A percentile compares a stretch with the other conserved stretches of the same genome.
phyloP scores from a whole-genome alignment of 2,113 vertebrate species.

The Proterorhinus semilunaris region DNA sequence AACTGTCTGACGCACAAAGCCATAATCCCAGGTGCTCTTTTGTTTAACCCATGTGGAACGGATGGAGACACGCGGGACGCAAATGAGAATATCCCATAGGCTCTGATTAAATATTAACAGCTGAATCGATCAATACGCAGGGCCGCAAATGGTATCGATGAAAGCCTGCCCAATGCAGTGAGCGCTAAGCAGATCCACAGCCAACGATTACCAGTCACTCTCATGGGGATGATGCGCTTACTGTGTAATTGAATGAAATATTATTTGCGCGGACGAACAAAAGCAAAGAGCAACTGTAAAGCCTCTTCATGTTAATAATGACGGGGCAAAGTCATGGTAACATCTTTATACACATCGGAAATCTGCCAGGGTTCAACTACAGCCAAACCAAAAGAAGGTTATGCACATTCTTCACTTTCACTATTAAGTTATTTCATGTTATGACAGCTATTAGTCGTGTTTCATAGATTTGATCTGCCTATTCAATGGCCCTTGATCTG shows the following conservation, averaged over 20 bases:
- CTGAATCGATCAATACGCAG: conserved; percentile 38
- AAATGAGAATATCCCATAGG: conserved; percentile 21
- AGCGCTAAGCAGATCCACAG: conserved; percentile 24
- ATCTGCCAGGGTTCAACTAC: too few species aligned
- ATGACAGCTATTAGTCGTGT: too few species aligned
- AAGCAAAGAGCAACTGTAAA: not conserved
- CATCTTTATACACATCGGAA: not conserved
- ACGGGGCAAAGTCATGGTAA: not conserved
- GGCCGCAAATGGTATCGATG: conserved; percentile 43
- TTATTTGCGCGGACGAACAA: conserved; percentile 8
- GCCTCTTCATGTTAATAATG: not conserved
- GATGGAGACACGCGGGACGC: conserved; percentile 32
- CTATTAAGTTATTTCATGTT: too few species aligned
- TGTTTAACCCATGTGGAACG: conserved; percentile 31
- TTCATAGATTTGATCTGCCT: too few species aligned
- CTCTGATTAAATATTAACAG: conserved; percentile 45
- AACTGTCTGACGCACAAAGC: conserved; percentile 17
- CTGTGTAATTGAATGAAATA: conserved; percentile 11
- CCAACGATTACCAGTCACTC: conserved; percentile 24
- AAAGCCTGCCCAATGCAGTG: conserved; percentile 1
- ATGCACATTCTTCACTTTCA: too few species aligned
- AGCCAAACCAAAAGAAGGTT: too few species aligned
- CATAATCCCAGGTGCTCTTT: conserved; percentile 21
- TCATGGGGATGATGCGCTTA: not conserved
- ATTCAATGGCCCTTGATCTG: too few species aligned